A percentile compares a stretch with the other conserved stretches of the same genome.
Conservation (phyloP, 2,888 invertebrate genomes). For the Eilema depressum region DNA sequence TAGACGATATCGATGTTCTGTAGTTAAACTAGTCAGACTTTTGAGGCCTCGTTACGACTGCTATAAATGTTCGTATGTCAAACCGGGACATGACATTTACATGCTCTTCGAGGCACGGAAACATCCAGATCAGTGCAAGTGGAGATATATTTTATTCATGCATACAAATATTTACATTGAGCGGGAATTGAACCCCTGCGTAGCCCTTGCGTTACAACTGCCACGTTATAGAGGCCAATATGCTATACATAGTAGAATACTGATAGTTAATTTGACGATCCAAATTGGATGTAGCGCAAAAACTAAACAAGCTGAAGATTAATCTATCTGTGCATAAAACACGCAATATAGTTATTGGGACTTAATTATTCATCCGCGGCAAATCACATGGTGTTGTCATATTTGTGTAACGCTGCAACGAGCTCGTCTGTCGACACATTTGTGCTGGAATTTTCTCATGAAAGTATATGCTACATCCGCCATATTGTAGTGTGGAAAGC, state of each 20-base stretch:
- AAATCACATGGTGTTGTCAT: conserved; percentile 10
- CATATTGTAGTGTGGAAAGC: neutral
- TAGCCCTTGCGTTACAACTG: no score
- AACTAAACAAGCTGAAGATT: neutral
- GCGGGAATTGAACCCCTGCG: no score
- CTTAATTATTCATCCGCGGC: neutral
- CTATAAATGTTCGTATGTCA: no score
- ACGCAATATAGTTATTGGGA: neutral
- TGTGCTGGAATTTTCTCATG: neutral
- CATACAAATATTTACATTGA: no score
- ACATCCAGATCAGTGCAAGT: no score
- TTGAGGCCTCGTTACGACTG: no score
- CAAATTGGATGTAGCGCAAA: neutral
- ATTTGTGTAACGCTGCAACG: conserved; percentile 11
- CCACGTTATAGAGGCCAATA: no score
- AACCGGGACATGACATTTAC: no score
- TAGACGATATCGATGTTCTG: no score
- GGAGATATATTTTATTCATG: no score
- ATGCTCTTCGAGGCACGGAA: no score
- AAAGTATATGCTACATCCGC: neutral
- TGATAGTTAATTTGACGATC: neutral
- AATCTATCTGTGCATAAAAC: neutral
- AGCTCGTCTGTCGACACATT: conserved; percentile 10
- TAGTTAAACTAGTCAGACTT: no score
- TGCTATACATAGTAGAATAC: neutral